Percentiles rank a stretch among this genome's conserved stretches.
Conservation (phyloP, 64 coral and sea anemone genomes). For the Porites australiensis region DNA sequence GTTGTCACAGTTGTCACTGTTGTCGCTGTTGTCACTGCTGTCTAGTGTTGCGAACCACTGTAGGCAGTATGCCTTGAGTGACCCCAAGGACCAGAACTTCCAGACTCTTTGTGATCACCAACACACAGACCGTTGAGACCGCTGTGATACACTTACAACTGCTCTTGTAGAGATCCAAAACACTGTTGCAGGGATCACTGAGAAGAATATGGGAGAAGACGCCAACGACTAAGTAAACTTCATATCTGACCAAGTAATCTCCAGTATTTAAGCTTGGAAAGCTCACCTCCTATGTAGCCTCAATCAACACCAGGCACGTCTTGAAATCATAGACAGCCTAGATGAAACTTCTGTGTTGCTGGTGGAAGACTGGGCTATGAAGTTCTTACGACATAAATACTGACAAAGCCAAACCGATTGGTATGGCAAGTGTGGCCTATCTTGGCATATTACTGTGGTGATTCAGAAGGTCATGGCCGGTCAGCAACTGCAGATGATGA, state of each 20-base stretch:
- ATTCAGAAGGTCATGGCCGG: not conserved
- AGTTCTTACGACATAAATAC: constrained; percentile 34
- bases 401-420: constrained; percentile 25
- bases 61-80: not conserved
- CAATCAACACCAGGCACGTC: constrained; percentile 39
- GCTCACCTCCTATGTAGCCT: constrained; percentile 7
- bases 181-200: not conserved
- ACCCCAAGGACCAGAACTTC: not conserved
- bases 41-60: constrained; percentile 1
- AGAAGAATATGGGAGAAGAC: not conserved
- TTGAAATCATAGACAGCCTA: not conserved
- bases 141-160: not conserved
- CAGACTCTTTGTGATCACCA: not conserved
- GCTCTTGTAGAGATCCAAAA: not conserved
- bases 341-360: not conserved
- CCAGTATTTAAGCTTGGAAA: constrained; percentile 33
- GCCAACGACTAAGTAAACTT: not conserved
- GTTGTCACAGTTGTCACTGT: no score
- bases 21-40: no score
- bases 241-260: not conserved
- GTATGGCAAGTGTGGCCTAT: constrained; percentile 21
- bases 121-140: not conserved
- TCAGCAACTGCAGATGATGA: constrained; percentile 29
- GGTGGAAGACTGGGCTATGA: constrained; percentile 61
- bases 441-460: constrained; percentile 29